Evolutionary conservation across 64 coral and sea anemone species (phyloP).

Genomic region (Pachyseris speciosa): DNA sequence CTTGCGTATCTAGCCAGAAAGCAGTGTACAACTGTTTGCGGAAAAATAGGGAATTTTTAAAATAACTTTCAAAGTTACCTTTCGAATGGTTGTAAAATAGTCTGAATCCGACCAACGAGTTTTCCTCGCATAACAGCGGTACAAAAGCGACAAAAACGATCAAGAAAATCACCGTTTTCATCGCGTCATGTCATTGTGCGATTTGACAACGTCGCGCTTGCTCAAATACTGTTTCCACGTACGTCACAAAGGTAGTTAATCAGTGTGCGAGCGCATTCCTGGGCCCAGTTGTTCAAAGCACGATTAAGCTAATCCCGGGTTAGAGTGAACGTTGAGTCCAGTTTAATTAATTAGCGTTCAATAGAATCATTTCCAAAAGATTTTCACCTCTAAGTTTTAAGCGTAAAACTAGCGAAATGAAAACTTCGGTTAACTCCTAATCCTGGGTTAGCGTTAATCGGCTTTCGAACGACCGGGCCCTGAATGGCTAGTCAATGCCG

Average conservation of each 20-base stretch:
- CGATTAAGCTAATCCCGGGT: too few relatives aligned
- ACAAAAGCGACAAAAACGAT: background rate
- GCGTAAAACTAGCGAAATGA: too few relatives aligned
- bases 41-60: background rate
- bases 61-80: background rate
- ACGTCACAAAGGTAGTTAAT: background rate
- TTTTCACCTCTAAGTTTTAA: too few relatives aligned
- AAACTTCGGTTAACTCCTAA: too few relatives aligned
- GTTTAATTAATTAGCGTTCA: background rate
- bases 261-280: background rate
- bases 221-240: background rate
- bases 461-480: too few relatives aligned
- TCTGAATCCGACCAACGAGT: background rate
- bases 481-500: too few relatives aligned
- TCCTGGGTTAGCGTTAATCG: too few relatives aligned
- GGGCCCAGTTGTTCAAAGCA: too few relatives aligned
- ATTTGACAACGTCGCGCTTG: background rate
- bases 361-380: too few relatives aligned
- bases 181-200: background rate
- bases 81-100: background rate
- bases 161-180: background rate
- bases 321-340: too few relatives aligned
- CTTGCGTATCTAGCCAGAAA: too few relatives aligned
- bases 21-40: too few relatives aligned
- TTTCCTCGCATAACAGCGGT: constrained; percentile 13